Percentiles rank a stretch among this genome's conserved stretches.
These are phyloP conservation scores for Mobula birostris DNA, from an alignment of 2,113 vertebrate species.

Conservation along the genomic window DNA sequence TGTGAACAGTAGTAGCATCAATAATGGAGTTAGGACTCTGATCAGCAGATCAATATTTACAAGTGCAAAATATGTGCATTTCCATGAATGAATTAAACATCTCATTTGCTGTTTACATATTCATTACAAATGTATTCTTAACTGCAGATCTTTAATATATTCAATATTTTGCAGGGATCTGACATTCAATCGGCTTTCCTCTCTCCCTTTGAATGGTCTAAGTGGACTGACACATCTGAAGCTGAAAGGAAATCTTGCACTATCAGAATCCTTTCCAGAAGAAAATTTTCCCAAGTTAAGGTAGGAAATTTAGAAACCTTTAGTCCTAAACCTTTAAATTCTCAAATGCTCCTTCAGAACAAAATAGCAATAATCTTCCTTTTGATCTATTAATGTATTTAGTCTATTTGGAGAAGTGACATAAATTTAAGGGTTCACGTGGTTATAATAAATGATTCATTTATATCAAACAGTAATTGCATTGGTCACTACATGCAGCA, in stretches of 20 bases:
- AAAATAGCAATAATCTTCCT: not conserved
- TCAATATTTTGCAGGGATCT: constrained; percentile 66
- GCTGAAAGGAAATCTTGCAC: constrained; percentile 73
- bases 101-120: not conserved
- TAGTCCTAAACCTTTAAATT: not conserved
- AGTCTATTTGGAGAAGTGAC: not conserved
- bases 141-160: not conserved
- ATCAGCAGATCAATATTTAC: not conserved
- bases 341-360: not conserved
- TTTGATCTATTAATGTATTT: not conserved
- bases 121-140: not conserved
- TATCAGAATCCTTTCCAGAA: constrained; percentile 73
- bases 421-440: not conserved
- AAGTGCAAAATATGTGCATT: not conserved
- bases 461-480: not conserved
- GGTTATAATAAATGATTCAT: not conserved
- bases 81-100: not conserved
- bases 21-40: too few species aligned
- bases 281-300: constrained; percentile 84
- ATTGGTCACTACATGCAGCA: not conserved
- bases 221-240: constrained; percentile 79
- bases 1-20: too few species aligned
- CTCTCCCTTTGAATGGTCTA: constrained; percentile 71
- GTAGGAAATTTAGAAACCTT: constrained; percentile 51
- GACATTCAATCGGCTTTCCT: constrained; percentile 70